Percentiles rank a stretch among this genome's conserved stretches.
Conservation (phyloP, 2,797 vertebrate species). For the Neopelma chrysocephalum region DNA sequence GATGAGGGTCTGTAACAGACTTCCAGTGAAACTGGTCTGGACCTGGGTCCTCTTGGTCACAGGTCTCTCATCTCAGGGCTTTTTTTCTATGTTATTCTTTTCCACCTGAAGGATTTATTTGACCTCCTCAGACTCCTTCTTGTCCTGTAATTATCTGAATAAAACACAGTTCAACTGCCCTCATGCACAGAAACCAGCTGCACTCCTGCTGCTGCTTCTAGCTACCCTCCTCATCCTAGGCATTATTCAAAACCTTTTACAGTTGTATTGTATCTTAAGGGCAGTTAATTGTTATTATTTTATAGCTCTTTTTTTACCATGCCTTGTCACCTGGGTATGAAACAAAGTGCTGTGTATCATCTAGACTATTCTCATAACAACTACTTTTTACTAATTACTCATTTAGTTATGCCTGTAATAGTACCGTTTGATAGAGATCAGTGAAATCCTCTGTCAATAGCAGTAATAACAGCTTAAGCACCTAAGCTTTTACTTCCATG, state of each 20-base stretch:
- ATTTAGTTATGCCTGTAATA: not conserved
- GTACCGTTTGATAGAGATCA: not conserved
- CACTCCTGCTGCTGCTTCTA: not conserved
- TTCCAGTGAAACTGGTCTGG: not conserved
- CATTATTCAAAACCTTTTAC: not conserved
- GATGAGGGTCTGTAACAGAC: not conserved
- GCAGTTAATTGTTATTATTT: not conserved
- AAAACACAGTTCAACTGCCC: not conserved
- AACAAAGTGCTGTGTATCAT: not conserved
- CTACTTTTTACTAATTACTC: not conserved
- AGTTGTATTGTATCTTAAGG: not conserved
- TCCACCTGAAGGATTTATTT: not conserved
- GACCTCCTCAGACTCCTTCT: not conserved
- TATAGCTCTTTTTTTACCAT: not conserved
- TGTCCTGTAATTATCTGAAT: not conserved
- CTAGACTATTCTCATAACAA: not conserved
- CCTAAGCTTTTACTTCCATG: not conserved
- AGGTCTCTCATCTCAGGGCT: not conserved
- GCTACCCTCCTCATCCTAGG: not conserved
- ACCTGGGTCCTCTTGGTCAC: fast-evolving
- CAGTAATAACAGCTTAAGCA: not conserved
- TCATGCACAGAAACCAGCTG: not conserved
- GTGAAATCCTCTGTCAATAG: not conserved
- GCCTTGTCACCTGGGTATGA: not conserved
- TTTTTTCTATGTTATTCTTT: not conserved